Conservation (phyloP, 2,797 vertebrate species). For the Sphaeramia orbicularis region DNA sequence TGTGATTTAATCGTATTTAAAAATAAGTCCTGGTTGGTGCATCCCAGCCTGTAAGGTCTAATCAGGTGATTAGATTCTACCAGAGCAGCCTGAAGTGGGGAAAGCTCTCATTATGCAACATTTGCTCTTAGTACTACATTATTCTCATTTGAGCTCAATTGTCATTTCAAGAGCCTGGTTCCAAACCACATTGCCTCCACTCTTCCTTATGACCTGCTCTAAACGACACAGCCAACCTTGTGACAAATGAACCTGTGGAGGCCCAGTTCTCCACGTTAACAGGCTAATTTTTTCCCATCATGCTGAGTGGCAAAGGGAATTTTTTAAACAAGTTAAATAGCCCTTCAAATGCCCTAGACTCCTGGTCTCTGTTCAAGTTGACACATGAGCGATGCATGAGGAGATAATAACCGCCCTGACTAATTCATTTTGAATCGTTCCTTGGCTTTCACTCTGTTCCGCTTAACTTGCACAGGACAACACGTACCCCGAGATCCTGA, state of each 20-base stretch:
- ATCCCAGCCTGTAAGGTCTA: conserved; percentile 7
- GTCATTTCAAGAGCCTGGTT: conserved; percentile 35
- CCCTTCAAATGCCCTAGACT: conserved; percentile 67
- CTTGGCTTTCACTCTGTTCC: conserved; percentile 24
- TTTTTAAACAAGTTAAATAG: conserved; percentile 77
- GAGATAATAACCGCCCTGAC: conserved; percentile 65
- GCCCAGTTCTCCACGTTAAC: conserved; percentile 61
- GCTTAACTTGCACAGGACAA: conserved; percentile 87
- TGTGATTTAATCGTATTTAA: no score
- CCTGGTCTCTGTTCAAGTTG: conserved; percentile 56
- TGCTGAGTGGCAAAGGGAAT: conserved; percentile 61
- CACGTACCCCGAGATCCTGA: conserved; percentile 98
- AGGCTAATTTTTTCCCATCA: conserved; percentile 71
- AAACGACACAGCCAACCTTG: conserved; percentile 41
- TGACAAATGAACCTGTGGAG: conserved; percentile 70
- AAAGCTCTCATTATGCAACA: conserved; percentile 47
- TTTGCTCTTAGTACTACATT: conserved; percentile 41
- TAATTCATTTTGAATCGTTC: conserved; percentile 68
- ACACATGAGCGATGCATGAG: conserved; percentile 65
- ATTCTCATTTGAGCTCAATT: conserved; percentile 46
- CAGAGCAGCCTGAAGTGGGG: conserved; percentile 43
- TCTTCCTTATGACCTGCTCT: conserved; percentile 45
- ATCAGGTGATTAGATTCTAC: conserved; percentile 42
- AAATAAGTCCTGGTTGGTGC: no score
- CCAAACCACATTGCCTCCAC: conserved; percentile 32